A percentile compares a stretch with the other conserved stretches of the same genome.
Conservation (phyloP, 2,888 invertebrate species). For the Caenorhabditis panamensis region DNA sequence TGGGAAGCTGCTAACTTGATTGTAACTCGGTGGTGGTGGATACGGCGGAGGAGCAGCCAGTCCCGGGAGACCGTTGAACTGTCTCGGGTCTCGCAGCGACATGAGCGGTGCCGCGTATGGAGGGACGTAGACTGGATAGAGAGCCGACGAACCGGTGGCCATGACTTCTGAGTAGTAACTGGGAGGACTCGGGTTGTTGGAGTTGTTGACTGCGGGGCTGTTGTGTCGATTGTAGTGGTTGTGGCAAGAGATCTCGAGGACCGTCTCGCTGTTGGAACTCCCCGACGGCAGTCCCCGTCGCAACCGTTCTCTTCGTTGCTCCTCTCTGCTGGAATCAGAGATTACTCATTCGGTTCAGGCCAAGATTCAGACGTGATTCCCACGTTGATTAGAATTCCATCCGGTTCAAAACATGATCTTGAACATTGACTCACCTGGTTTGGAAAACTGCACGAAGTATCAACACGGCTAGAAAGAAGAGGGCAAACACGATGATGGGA, state of each 20-base stretch:
- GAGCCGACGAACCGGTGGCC: slow-evolving; percentile 58
- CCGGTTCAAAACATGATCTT: background rate
- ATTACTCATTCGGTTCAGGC: background rate
- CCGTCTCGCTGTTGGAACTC: slow-evolving; percentile 34
- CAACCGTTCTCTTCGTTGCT: slow-evolving; percentile 48
- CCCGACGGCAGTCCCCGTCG: slow-evolving; percentile 26
- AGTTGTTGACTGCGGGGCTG: slow-evolving; percentile 1
- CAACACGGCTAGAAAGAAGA: slow-evolving; percentile 52
- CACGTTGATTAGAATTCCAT: too few species aligned
- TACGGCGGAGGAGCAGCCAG: slow-evolving; percentile 69
- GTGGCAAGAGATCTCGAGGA: slow-evolving; percentile 32
- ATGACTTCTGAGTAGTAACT: slow-evolving; percentile 67
- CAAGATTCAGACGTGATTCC: background rate
- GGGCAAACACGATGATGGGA: slow-evolving; percentile 46
- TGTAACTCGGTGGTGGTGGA: slow-evolving; percentile 69
- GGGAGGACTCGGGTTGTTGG: slow-evolving; percentile 38
- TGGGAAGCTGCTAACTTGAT: slow-evolving; percentile 63
- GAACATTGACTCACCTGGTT: slow-evolving; percentile 41
- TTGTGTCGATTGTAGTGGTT: slow-evolving; percentile 14
- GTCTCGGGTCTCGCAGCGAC: slow-evolving; percentile 66
- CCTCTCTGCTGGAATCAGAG: slow-evolving; percentile 19
- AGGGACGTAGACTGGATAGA: slow-evolving; percentile 69
- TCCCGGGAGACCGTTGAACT: slow-evolving; percentile 69
- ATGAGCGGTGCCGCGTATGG: slow-evolving; percentile 61
- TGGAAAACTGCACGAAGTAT: slow-evolving; percentile 49